phyloP scores from a whole-genome alignment of 2,797 vertebrate species.

The Acanthurus leucopareius region DNA sequence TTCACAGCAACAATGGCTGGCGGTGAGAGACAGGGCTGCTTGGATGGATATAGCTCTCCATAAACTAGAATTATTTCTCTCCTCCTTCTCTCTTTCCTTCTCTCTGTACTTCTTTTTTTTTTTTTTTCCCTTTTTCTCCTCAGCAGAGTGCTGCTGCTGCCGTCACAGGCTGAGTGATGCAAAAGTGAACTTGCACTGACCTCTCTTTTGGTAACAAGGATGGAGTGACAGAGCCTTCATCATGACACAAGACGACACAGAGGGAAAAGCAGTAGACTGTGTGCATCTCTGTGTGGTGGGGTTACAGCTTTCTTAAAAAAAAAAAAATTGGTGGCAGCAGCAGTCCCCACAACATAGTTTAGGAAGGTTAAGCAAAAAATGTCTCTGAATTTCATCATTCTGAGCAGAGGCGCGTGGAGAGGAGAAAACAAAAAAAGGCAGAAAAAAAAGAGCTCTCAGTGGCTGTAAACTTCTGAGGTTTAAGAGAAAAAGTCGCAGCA shows the following conservation, averaged over 20 bases:
- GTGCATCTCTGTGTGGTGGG: not conserved
- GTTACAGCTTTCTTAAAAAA: constrained; percentile 29
- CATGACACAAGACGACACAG: constrained; percentile 62
- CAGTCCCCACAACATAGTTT: constrained; percentile 48
- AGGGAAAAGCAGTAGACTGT: constrained; percentile 54
- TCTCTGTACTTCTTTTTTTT: constrained; percentile 40
- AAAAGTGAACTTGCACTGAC: constrained; percentile 76
- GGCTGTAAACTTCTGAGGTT: constrained; percentile 36
- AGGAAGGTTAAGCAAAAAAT: constrained; percentile 67
- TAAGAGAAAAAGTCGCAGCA: constrained; percentile 22
- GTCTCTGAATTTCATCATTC: constrained; percentile 67
- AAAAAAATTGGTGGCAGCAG: constrained; percentile 36
- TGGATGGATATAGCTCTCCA: constrained; percentile 44
- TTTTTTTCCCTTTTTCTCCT: constrained; percentile 57
- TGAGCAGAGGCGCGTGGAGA: constrained; percentile 27
- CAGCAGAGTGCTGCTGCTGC: constrained; percentile 52
- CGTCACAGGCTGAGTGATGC: constrained; percentile 76
- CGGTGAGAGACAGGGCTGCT: constrained; percentile 47
- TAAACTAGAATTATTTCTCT: constrained; percentile 66
- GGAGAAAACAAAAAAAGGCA: constrained; percentile 53
- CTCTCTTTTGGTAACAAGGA: constrained; percentile 77
- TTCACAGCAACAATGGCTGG: constrained; percentile 57
- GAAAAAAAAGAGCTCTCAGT: constrained; percentile 38
- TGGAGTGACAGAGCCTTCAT: constrained; percentile 74
- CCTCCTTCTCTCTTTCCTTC: constrained; percentile 18